Evolutionary conservation across 2,888 invertebrate species (phyloP), one percentile per base, ranked within the genome.

Genomic region (Sisyra terminalis): DNA sequence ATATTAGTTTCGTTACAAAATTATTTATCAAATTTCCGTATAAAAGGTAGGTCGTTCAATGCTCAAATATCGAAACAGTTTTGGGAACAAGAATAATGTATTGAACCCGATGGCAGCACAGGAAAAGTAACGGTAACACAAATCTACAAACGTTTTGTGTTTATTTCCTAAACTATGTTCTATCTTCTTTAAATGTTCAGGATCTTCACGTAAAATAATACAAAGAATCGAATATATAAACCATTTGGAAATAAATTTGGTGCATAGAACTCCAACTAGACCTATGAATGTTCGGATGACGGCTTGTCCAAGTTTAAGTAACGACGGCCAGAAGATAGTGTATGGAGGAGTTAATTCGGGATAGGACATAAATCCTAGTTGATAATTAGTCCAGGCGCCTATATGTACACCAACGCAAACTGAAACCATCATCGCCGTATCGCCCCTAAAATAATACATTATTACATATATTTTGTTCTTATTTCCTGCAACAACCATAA

Each of bases 391-490:
- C 90, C 89, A 90, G 4, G 85, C 75, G 14, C 88, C 90, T 2
- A 75, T 60, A 39, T 80, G 71, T 46, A 88, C 70, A 40, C 90
- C 90, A 2, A 78, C 73, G 49, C 79, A 79, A 4, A 85, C 84
- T 43, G 84, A 85, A 49, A 90, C 70, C 50, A 90, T 81, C 71
- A 87, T 81, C 2, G 87, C 77, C 1, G 92, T 92, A 61, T 93
- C 92, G 16, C 89, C 88, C 55, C 92, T 85, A 63, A 6, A 69
- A 69, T 18, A 40, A 40, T 38, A 8, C 38, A 14, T 29, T 45
- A 40, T 32, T 32, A 42, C 30, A 29, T 24, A 24, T 31, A 30
- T n/a, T n/a, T n/a, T n/a, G n/a, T n/a, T n/a, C n/a, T n/a, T n/a
- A n/a, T n/a, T n/a, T n/a, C n/a, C n/a, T n/a, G n/a, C n/a, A n/a